Evolutionary conservation across 2,888 invertebrate species (phyloP).

Genomic region (Metalampra italica): DNA sequence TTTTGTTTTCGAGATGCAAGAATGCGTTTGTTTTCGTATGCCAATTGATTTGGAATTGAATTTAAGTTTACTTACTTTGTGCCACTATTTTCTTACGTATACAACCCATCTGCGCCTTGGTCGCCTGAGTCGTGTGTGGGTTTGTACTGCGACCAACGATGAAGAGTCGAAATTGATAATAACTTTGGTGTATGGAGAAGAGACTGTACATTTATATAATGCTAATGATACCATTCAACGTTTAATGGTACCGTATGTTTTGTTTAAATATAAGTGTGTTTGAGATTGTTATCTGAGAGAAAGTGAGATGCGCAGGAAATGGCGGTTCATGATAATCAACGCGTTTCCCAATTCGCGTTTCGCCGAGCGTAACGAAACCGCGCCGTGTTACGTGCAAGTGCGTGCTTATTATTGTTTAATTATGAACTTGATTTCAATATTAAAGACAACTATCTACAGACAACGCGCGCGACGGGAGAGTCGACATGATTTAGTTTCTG

Average conservation of each 20-base stretch:
- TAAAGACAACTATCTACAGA: not conserved
- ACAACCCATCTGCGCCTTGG: too few species aligned
- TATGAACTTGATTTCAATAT: conserved; percentile 8
- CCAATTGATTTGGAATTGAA: too few species aligned
- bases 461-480: not conserved
- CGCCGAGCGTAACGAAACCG: conserved; percentile 20
- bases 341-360: conserved; percentile 29
- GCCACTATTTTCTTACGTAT: too few species aligned
- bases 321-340: conserved; percentile 25
- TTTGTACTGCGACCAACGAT: too few species aligned
- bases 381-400: not conserved
- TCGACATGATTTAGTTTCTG: not conserved
- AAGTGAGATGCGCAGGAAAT: conserved; percentile 33
- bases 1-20: too few species aligned
- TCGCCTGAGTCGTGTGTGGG: too few species aligned
- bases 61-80: too few species aligned
- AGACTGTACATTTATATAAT: too few species aligned
- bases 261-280: not conserved
- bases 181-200: too few species aligned
- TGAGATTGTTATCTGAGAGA: conserved; percentile 27
- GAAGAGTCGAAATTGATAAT: too few species aligned
- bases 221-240: conserved; percentile 1
- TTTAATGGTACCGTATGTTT: not conserved
- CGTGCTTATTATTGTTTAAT: conserved; percentile 13
- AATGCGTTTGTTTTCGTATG: too few species aligned